Evolutionary conservation across 2,113 vertebrate species (phyloP), one percentile per base, ranked within the genome.

Genomic region (Macrotis lagotis): DNA sequence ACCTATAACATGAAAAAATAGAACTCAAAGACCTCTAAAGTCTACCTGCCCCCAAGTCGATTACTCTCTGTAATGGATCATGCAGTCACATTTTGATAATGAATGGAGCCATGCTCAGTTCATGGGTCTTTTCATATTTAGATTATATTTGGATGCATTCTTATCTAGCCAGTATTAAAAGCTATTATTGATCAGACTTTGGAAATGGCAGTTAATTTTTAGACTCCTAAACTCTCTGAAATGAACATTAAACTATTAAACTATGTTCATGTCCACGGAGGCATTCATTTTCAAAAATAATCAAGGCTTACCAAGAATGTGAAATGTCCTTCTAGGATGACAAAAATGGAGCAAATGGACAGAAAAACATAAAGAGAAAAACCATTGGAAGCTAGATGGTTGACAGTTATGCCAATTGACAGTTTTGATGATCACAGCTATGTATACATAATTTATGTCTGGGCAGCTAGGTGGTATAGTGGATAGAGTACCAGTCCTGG

Each of bases 71-170:
- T 83, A 83, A 14, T 44, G 2, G 22, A 83, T 74, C 37, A 22
- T 83, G 66, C 66, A 83, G n/a, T 44, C 16, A 83, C n/a, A 83
- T 83, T 83, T 44, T 83, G 66, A 83, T 44, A 83, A n/a, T 19
- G 44, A 44, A 44, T 83, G 19, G n/a, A 83, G 5, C 37, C 25
- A 59, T 28, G 49, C 37, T 48, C 49, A 88, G 52, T 90, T 1
- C 91, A 25, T 51, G 50, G 19, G 16, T 25, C 51, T 93, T 94
- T 95, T 92, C 47, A 51, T 89, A 88, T 88, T 83, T 97, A 74
- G 50, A 89, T 16, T 55, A 8, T 74, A 6, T 95, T 95, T 94
- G 25, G 1, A 48, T 94, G 25, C 50, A 47, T 91, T 52, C 90
- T 53, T 4, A 91, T 91, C 94, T 91, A 89, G 25, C 83, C 92